Evolutionary conservation across 1,140 invertebrate species (phyloP).

Genomic region (Trissolcus basalis): DNA sequence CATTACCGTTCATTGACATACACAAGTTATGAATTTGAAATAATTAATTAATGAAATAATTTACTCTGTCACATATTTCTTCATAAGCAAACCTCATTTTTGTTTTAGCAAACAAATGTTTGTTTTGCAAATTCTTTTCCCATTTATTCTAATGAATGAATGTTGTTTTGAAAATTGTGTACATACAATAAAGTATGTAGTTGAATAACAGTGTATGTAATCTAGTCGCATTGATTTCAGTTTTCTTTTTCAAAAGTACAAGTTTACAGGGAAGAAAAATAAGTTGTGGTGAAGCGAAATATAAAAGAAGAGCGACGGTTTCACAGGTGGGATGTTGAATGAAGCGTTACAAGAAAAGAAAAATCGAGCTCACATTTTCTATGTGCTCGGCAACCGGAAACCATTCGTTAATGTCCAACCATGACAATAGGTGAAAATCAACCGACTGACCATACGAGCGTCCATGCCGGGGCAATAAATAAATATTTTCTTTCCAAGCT

Average conservation of each 20-base stretch:
- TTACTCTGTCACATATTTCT: too few relatives aligned
- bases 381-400: slow-evolving; percentile 59
- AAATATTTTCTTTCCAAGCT: slow-evolving; percentile 61
- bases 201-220: slow-evolving; percentile 6
- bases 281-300: slow-evolving; percentile 20
- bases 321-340: slow-evolving; percentile 42
- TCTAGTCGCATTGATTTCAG: slow-evolving; percentile 23
- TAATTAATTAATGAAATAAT: too few relatives aligned
- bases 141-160: too few relatives aligned
- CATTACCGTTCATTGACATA: too few relatives aligned
- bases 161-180: not conserved
- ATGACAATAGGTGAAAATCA: slow-evolving; percentile 63
- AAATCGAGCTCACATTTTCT: slow-evolving; percentile 64
- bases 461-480: slow-evolving; percentile 61
- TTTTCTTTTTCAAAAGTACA: slow-evolving; percentile 12
- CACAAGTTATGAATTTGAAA: too few relatives aligned
- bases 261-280: slow-evolving; percentile 45
- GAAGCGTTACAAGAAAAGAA: slow-evolving; percentile 59
- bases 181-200: too few relatives aligned
- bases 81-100: too few relatives aligned
- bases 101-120: too few relatives aligned
- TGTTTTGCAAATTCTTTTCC: too few relatives aligned
- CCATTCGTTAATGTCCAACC: slow-evolving; percentile 69
- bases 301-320: slow-evolving; percentile 31
- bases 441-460: slow-evolving; percentile 52